Base-by-base conservation (phyloP, 2,113 vertebrate species). In the Probosciger aterrimus region DNA sequence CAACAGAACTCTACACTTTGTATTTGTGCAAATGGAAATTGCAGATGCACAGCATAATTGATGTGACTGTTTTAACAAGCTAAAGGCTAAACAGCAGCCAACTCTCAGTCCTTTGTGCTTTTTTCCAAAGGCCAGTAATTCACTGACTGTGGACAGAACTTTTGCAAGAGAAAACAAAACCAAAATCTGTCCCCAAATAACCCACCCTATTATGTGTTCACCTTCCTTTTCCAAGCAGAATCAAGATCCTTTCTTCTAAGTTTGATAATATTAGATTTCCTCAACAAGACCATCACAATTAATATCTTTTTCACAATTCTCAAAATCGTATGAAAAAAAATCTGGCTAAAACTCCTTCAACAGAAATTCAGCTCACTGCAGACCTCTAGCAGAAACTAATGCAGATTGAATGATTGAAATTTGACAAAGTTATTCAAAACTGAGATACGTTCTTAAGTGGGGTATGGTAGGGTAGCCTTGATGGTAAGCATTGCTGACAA, bases 41-140 rank as follows among this genome's bases (percentile, higher is more conserved):
- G 93, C 76, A 93, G 91, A 75, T 84, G 74, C 86, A 68, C 69
- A 84, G 89, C 86, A 68, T 93, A 96, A 95, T 95, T 96, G 93
- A 93, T 89, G 83, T 95, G 91, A 92, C 85, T 88, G 50, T 90
- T 94, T 71, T 70, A 93, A 39, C 79, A 86, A 81, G 90, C 94
- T 90, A 88, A 92, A 92, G 90, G 88, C 82, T 94, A 92, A 88
- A 90, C 64, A 93, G 79, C 83, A 92, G 83, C 86, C 95, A 91
- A 3, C 50, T 92, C 77, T 88, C 35, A 75, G 76, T 81, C 73
- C 43, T 94, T 88, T 91, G 73, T 86, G 71, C 9, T 52, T 76
- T 80, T 77, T 94, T 64, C 49, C 43, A 71, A 89, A 86, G 60
- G 88, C 95, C 12, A 74, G 10, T 81, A 95, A 93, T 93, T 83